These are phyloP conservation scores for Lamellibrachia satsuma DNA, from an alignment of 2,888 invertebrate species.

Conservation along the genomic window DNA sequence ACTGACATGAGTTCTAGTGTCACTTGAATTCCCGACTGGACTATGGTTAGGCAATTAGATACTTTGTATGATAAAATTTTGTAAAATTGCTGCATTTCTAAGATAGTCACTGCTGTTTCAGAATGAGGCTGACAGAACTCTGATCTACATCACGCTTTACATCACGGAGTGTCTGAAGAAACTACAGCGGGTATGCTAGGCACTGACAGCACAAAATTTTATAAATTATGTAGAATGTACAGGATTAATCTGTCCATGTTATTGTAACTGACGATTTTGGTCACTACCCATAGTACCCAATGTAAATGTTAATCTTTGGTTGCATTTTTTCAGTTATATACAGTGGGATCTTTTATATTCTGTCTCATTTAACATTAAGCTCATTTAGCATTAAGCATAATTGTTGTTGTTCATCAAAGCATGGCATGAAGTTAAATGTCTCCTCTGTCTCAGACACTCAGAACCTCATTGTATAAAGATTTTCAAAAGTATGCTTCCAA, in stretches of 20 bases:
- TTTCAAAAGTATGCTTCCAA: background rate
- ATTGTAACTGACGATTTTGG: background rate
- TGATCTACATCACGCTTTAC: conserved; percentile 97
- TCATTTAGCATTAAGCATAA: too few species aligned
- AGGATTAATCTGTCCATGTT: background rate
- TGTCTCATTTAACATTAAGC: too few species aligned
- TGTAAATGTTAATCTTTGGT: background rate
- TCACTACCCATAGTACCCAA: background rate
- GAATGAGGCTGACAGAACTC: conserved; percentile 94
- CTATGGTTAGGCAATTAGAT: too few species aligned
- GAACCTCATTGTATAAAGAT: background rate
- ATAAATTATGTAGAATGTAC: background rate
- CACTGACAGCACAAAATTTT: background rate
- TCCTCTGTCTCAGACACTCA: background rate
- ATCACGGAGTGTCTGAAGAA: conserved; percentile 97
- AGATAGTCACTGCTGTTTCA: conserved; percentile 62
- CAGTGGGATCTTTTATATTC: too few species aligned
- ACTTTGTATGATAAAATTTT: background rate
- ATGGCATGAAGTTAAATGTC: background rate
- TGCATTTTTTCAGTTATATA: background rate
- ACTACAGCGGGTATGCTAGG: conserved; percentile 75
- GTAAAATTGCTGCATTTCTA: background rate
- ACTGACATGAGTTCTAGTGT: too few species aligned
- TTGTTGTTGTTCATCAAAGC: too few species aligned
- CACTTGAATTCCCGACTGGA: too few species aligned